Base-by-base conservation (phyloP, 1,140 invertebrate species). In the Ceratosolen solmsi region DNA sequence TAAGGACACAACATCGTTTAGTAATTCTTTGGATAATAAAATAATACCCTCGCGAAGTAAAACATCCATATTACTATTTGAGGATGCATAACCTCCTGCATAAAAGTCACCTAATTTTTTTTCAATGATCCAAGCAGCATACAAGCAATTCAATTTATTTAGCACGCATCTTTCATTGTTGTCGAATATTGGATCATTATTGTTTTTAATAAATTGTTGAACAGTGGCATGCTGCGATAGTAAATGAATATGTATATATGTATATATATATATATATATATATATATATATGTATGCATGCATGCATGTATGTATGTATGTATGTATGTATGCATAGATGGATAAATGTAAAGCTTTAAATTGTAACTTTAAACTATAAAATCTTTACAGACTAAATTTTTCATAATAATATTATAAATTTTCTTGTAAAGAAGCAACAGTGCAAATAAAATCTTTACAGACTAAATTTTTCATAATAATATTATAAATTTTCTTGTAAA, bases 51-150 rank as follows among this genome's bases (percentile, higher is more conserved):
- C 89, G 68, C 95, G 92, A 30, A 96, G 85, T 20, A 93, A 85
- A 49, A 89, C 83, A 2, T 93, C 92, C 56, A 94, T 93, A 41
- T 89, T 90, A 83, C 86, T 84, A n/a, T 85, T 58, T 49, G 76
- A 25, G 20, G 84, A 80, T 1, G 94, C 92, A 87, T 94, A 95
- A 87, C 94, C 94, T 9, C 96, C 95, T 87, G 95, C 93, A 89
- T 97, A 97, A 70, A 97, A 92, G 70, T 94, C 94, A 41, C 94
- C 93, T 80, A 97, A 88, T 92, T 96, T 94, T 86, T 94, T 94
- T 88, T 97, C 96, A 77, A 97, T 85, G 25, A 92, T 92, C 92
- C 93, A 94, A 30, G 96, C 92, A 17, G 94, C 95, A 86, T 95
- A 97, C 2, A 98, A 88, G 20, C 93, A 92, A 84, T 94, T 94